Evolutionary conservation across 2,797 vertebrate genomes (phyloP).

Genomic region (Petrocephalus schoutedeni): DNA sequence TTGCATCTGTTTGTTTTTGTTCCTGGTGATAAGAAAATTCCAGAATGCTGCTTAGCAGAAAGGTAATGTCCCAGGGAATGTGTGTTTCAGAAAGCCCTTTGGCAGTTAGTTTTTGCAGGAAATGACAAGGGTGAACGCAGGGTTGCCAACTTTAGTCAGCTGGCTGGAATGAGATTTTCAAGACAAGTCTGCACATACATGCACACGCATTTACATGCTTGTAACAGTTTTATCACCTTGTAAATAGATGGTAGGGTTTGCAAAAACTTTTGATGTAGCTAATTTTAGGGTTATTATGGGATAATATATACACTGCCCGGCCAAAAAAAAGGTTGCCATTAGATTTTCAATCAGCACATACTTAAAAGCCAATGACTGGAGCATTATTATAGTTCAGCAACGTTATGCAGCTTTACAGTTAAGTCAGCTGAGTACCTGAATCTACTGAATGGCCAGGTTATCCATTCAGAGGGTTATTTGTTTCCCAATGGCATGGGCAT

Average conservation of each 20-base stretch:
- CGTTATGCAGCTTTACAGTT: too few relatives aligned
- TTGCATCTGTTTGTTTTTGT: background rate
- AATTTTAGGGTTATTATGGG: background rate
- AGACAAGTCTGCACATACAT: background rate
- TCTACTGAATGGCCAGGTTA: too few relatives aligned
- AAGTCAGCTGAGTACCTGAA: too few relatives aligned
- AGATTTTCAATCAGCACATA: too few relatives aligned
- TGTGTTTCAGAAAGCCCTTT: background rate
- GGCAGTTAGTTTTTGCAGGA: background rate
- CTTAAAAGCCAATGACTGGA: too few relatives aligned
- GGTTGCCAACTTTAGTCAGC: background rate
- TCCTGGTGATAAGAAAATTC: background rate
- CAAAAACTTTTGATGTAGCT: background rate
- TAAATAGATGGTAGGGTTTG: background rate
- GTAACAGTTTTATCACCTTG: background rate
- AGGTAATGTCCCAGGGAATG: background rate
- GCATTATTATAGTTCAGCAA: too few relatives aligned
- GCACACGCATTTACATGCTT: background rate
- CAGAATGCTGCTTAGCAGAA: background rate
- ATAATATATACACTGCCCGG: background rate
- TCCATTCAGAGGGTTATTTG: too few relatives aligned
- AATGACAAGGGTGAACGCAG: background rate
- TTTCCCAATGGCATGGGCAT: too few relatives aligned
- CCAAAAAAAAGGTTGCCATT: too few relatives aligned
- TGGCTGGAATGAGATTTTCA: background rate